A percentile compares a stretch with the other conserved stretches of the same genome.
Conservation (phyloP, 2,797 vertebrate genomes). For the Lateolabrax maculatus region DNA sequence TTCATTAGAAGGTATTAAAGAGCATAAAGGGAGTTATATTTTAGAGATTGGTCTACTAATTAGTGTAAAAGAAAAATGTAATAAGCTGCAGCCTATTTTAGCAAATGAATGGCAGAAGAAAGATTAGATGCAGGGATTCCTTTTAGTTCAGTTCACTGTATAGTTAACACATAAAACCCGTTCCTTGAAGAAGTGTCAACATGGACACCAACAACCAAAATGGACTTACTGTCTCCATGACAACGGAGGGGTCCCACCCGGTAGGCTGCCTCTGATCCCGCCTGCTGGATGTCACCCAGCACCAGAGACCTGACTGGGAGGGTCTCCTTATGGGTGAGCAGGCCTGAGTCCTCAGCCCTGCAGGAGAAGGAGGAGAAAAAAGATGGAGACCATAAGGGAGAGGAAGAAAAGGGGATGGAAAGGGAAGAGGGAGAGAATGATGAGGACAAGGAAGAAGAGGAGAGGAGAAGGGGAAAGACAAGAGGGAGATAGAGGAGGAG, state of each 20-base stretch:
- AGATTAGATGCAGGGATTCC: conserved; percentile 1
- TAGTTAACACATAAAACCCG: background rate
- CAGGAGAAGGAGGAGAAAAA: background rate
- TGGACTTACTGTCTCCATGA: conserved; percentile 93
- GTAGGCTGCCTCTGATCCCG: conserved; percentile 92
- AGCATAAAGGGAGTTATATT: conserved; percentile 41
- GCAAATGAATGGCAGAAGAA: conserved; percentile 15
- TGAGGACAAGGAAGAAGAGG: too few relatives aligned
- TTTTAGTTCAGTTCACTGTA: background rate
- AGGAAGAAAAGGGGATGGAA: background rate
- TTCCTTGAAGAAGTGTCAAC: background rate
- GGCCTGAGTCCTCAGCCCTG: conserved; percentile 93
- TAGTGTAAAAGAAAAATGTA: conserved; percentile 35
- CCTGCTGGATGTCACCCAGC: conserved; percentile 90
- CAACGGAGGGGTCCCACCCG: conserved; percentile 93
- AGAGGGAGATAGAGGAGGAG: background rate
- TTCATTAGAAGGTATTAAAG: conserved; percentile 51
- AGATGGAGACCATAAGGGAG: too few relatives aligned
- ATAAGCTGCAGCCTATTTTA: conserved; percentile 26
- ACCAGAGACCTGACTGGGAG: conserved; percentile 92
- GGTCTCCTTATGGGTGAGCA: conserved; percentile 93
- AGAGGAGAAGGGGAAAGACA: background rate
- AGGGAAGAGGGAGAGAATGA: too few relatives aligned
- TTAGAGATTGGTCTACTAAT: conserved; percentile 45
- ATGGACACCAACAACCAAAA: conserved; percentile 43